phyloP scores from a whole-genome alignment of 2,888 invertebrate species.

The Sepiola atlantica region DNA sequence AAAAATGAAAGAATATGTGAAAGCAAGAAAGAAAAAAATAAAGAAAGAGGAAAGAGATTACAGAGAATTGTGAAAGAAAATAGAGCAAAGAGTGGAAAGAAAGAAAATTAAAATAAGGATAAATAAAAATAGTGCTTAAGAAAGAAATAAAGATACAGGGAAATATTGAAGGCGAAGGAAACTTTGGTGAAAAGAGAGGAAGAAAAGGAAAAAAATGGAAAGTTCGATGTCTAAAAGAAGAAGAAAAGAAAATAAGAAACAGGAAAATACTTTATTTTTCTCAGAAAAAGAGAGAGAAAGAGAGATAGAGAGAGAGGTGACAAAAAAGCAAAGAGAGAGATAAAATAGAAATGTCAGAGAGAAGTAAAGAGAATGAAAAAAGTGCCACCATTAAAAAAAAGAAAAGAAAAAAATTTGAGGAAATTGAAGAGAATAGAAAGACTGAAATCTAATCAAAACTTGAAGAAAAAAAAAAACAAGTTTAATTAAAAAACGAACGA shows the following conservation, averaged over 20 bases:
- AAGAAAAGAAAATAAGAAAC: background rate
- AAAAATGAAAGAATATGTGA: too few relatives aligned
- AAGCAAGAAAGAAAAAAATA: too few relatives aligned
- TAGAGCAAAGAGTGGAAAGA: too few relatives aligned
- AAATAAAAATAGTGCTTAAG: too few relatives aligned
- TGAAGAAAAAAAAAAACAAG: too few relatives aligned
- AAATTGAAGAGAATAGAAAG: background rate
- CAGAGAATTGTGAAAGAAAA: too few relatives aligned
- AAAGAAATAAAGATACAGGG: too few relatives aligned
- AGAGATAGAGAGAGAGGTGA: background rate
- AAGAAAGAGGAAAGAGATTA: too few relatives aligned
- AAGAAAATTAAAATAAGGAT: too few relatives aligned
- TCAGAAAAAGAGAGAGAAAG: too few relatives aligned
- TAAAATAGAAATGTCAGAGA: background rate
- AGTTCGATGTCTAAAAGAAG: background rate
- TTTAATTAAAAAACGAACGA: too few relatives aligned
- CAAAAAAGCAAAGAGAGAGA: background rate
- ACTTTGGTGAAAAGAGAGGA: background rate
- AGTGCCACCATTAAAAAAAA: background rate
- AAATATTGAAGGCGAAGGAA: background rate
- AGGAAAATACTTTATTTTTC: background rate
- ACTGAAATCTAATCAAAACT: too few relatives aligned
- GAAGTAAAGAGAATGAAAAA: background rate
- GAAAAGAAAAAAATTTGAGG: background rate
- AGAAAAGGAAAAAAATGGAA: background rate